Percentiles rank a stretch among this genome's conserved stretches.
Conservation (phyloP, 92 coral and sea anemone genomes). For the Actinernus sp. region DNA sequence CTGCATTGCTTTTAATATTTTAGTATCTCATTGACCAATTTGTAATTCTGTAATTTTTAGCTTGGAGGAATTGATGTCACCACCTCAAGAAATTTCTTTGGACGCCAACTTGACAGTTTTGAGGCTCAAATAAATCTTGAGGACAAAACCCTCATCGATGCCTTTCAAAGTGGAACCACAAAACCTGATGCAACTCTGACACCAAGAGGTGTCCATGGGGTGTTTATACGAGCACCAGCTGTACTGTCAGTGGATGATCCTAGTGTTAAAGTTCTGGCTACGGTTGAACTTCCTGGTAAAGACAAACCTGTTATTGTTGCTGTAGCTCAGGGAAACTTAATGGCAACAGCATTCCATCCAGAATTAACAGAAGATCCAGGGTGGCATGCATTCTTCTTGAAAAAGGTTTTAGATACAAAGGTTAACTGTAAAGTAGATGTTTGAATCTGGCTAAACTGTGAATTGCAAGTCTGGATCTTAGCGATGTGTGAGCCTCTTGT, state of each 20-base stretch:
- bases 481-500: too few relatives aligned
- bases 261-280: constrained; percentile 80
- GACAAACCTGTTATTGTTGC: constrained; percentile 93
- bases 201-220: constrained; percentile 69
- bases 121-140: constrained; percentile 77
- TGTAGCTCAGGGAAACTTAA: constrained; percentile 81
- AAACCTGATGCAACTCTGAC: neutral
- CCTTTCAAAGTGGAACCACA: constrained; percentile 11
- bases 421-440: too few relatives aligned
- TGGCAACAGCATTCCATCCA: constrained; percentile 97
- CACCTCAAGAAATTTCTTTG: constrained; percentile 96
- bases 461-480: too few relatives aligned
- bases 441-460: too few relatives aligned
- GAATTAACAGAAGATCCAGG: constrained; percentile 93
- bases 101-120: constrained; percentile 95
- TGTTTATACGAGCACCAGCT: constrained; percentile 97
- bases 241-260: constrained; percentile 82
- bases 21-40: neutral
- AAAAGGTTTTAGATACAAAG: constrained; percentile 57
- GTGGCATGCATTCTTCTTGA: constrained; percentile 92
- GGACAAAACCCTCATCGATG: constrained; percentile 28
- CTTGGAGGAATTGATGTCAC: constrained; percentile 92
- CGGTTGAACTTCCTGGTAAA: constrained; percentile 55
- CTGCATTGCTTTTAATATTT: neutral
- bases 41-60: constrained; percentile 22